Percentiles rank a stretch among this genome's conserved stretches.
phyloP scores from a whole-genome alignment of 2,113 vertebrate species.

The Scytalopus superciliaris region DNA sequence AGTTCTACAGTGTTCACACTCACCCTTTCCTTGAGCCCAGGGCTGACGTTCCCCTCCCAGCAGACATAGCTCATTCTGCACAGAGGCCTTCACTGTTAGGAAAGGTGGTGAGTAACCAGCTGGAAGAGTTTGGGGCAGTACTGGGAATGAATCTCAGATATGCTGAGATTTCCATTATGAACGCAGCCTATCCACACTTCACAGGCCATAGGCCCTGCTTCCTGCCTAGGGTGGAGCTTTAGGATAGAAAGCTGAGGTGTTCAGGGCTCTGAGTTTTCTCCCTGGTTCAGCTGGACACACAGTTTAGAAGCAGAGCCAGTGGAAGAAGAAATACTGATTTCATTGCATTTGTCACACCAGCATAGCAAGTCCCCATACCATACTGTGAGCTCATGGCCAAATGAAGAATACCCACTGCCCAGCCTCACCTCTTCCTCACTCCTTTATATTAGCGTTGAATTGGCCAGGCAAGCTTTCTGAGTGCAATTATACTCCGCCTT shows the following conservation, averaged over 20 bases:
- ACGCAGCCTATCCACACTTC: neutral
- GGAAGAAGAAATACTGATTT: neutral
- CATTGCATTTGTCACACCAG: neutral
- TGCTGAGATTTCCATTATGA: neutral
- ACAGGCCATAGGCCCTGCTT: neutral
- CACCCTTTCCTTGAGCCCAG: neutral
- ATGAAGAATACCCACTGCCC: neutral
- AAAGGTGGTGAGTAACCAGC: neutral
- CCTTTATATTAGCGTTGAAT: neutral
- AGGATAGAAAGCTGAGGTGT: neutral
- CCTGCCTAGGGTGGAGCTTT: neutral
- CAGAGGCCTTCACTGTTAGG: neutral
- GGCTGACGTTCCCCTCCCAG: neutral
- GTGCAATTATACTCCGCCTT: neutral
- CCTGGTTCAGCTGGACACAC: neutral
- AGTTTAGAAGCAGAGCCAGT: neutral
- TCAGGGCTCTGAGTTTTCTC: neutral
- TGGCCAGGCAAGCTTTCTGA: neutral
- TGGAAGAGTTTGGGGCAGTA: neutral
- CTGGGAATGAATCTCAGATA: neutral
- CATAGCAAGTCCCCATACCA: neutral
- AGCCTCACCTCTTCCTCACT: neutral
- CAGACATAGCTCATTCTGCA: neutral
- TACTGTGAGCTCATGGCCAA: neutral
- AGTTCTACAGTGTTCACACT: neutral